These are phyloP conservation scores for Leptinotarsa tumamoca DNA, from an alignment of 2,888 invertebrate species.

Conservation along the genomic window DNA sequence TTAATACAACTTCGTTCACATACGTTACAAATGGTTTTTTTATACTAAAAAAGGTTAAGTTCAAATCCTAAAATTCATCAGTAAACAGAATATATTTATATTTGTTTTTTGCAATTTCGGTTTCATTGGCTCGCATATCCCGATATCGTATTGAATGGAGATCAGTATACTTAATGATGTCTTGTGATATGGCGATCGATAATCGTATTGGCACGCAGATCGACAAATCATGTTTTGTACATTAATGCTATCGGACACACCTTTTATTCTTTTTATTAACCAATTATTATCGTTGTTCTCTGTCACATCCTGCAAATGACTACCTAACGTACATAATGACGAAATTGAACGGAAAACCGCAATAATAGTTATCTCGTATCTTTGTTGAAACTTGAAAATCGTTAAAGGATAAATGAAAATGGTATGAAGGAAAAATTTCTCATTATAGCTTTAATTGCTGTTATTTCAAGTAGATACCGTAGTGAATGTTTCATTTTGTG, in stretches of 20 bases:
- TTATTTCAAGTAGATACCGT: slow-evolving; percentile 1
- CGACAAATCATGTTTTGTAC: not conserved
- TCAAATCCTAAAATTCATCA: not conserved
- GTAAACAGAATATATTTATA: too few species aligned
- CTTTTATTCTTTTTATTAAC: slow-evolving; percentile 10
- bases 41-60: too few species aligned
- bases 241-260: slow-evolving; percentile 4
- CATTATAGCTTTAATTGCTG: not conserved
- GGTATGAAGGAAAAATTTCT: not conserved
- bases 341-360: slow-evolving; percentile 9
- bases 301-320: slow-evolving; percentile 10
- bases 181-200: slow-evolving; percentile 6
- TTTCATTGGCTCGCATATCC: too few species aligned
- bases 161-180: not conserved
- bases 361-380: not conserved
- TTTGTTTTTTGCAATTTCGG: too few species aligned
- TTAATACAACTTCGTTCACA: too few species aligned
- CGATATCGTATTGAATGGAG: not conserved
- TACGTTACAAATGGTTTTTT: too few species aligned
- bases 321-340: slow-evolving; percentile 3
- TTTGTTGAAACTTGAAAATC: slow-evolving; percentile 5
- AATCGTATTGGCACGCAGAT: slow-evolving; percentile 2
- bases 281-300: slow-evolving; percentile 10
- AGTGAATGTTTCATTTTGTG: not conserved
- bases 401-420: slow-evolving; percentile 9